Conservation (phyloP, 2,113 vertebrate genomes). For the Prinia subflava region DNA sequence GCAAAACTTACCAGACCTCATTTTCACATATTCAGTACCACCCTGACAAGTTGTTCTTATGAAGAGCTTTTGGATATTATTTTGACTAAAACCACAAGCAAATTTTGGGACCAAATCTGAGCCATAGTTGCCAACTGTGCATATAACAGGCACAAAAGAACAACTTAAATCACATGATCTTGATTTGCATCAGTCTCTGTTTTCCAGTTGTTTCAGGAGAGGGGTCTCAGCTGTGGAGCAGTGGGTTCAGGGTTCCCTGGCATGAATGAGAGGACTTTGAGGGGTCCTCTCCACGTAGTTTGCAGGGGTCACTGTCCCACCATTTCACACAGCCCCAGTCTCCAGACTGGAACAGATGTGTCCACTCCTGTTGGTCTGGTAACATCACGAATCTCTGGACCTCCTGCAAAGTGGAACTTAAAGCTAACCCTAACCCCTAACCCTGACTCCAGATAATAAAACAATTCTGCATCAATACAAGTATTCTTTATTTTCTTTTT, state of each 20-base stretch:
- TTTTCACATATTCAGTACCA: neutral
- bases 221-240: neutral
- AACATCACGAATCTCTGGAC: neutral
- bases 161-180: neutral
- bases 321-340: neutral
- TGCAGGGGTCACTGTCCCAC: neutral
- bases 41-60: neutral
- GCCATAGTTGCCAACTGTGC: too few species aligned
- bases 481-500: neutral
- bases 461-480: neutral
- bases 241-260: neutral
- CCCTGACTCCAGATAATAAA: neutral
- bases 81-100: neutral
- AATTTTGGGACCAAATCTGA: neutral
- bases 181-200: neutral
- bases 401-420: neutral
- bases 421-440: neutral
- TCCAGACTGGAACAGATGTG: neutral
- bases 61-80: neutral
- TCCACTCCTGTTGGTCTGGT: neutral
- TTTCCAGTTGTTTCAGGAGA: neutral
- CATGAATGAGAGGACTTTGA: neutral
- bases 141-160: neutral
- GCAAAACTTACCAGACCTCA: neutral
- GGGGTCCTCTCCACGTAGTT: neutral